Base-by-base conservation (phyloP, 2,888 invertebrate species). In the Nemapogon koenigi region DNA sequence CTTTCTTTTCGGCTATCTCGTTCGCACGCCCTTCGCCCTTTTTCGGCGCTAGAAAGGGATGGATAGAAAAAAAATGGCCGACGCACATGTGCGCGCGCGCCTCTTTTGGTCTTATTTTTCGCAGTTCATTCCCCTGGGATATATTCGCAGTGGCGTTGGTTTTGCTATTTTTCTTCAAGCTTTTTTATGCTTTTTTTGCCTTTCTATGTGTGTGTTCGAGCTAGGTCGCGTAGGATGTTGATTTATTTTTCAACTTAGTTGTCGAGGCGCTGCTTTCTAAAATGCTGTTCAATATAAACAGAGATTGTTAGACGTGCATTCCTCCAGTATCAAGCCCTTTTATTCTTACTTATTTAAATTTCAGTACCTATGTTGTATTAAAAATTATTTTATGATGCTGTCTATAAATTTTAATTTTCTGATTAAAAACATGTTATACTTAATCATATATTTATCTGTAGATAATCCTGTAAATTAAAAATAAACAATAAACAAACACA, bases 51-150 rank as follows among this genome's bases (percentile, higher is more conserved):
- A 54, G 72, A 75, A 48, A 51, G 63, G 57, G 76, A 75, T 44
- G 47, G 62, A 46, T 48, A 48, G 49, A 66, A 71, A 76, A 76
- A 78, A 76, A 73, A 71, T 65, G 64, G 59, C 54, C 64, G 63
- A 71, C 71, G 68, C 73, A 75, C 72, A 75, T 75, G 75, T 76
- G 78, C 72, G 63, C 66, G 57, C 48, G 66, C 59, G 65, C 55
- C 51, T 49, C 57, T 62, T 58, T 71, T 75, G 65, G 70, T 70
- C 62, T 73, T 76, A 62, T 72, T 76, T 75, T 78, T 78, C 63
- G 72, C 65, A 60, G 72, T 67, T 73, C 73, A 61, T 73, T 76
- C 58, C 56, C 71, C 75, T 62, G 60, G 64, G 60, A 61, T 62
- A 63, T 70, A 68, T 73, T 71, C 65, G 67, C 55, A 49, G 30